These are phyloP conservation scores for Aurelia sp. DNA, from an alignment of 30 jellyfish, hydroid and myxozoan species.

Conservation along the genomic window DNA sequence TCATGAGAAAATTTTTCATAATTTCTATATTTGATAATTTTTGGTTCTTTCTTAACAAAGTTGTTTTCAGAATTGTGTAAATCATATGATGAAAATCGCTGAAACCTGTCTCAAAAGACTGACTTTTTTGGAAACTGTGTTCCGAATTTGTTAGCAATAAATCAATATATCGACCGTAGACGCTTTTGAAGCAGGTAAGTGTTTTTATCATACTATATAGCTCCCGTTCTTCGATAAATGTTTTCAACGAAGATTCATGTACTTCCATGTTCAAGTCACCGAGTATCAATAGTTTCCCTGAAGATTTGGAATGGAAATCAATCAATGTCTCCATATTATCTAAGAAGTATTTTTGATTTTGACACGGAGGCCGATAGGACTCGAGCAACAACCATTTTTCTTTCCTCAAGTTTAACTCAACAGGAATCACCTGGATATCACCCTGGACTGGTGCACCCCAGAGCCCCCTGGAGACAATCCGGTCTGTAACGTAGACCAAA, in stretches of 20 bases:
- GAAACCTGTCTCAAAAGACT: no score
- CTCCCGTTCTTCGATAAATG: background rate
- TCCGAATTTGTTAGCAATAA: background rate
- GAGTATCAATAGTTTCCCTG: slow-evolving; percentile 22
- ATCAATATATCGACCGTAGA: background rate
- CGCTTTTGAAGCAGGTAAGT: background rate
- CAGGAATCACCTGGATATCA: slow-evolving; percentile 21
- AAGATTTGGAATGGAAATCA: slow-evolving; percentile 5
- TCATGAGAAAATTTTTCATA: background rate
- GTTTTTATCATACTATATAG: background rate
- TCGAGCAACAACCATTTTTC: slow-evolving; percentile 21
- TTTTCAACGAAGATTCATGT: background rate
- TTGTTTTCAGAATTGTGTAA: no score
- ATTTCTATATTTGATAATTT: no score
- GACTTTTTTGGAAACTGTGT: background rate
- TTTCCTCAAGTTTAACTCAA: slow-evolving; percentile 8
- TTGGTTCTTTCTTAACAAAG: no score
- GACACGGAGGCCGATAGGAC: slow-evolving; percentile 25
- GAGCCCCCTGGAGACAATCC: slow-evolving; percentile 21
- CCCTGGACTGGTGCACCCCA: slow-evolving; percentile 2
- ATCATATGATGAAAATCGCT: no score
- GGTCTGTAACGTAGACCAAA: slow-evolving; percentile 25
- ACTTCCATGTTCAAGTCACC: slow-evolving; percentile 34
- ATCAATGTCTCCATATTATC: slow-evolving; percentile 13
- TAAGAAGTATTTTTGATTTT: background rate